Evolutionary conservation across 2,113 vertebrate species (phyloP).

Genomic region (Hystrix brachyura): DNA sequence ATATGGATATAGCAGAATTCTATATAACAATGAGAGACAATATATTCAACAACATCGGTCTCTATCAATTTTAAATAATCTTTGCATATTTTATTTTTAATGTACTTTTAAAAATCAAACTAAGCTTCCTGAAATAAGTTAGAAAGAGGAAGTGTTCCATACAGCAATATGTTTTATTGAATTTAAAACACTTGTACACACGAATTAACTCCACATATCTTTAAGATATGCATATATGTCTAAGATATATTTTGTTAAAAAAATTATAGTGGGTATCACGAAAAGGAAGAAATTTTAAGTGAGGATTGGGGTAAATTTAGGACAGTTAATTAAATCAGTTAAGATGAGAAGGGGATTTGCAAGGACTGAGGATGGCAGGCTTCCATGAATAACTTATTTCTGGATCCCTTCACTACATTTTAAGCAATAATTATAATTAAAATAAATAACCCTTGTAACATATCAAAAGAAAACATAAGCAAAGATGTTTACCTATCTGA

Average conservation of each 20-base stretch:
- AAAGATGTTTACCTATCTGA: background rate
- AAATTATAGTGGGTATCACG: background rate
- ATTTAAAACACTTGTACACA: slow-evolving; percentile 47
- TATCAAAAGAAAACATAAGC: background rate
- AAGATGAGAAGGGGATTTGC: slow-evolving; percentile 1
- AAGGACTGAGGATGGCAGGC: background rate
- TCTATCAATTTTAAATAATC: slow-evolving; percentile 21
- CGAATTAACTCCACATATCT: slow-evolving; percentile 53
- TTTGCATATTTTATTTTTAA: slow-evolving; percentile 57
- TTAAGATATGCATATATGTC: slow-evolving; percentile 33
- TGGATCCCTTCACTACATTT: background rate
- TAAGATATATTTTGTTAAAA: slow-evolving; percentile 23
- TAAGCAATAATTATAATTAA: background rate
- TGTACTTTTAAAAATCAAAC: slow-evolving; percentile 58
- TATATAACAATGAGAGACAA: background rate
- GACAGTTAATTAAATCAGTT: slow-evolving; percentile 32
- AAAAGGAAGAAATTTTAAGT: slow-evolving; percentile 42
- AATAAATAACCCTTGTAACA: background rate
- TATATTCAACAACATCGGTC: background rate
- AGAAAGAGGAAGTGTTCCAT: slow-evolving; percentile 42
- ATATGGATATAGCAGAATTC: background rate
- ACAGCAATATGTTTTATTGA: slow-evolving; percentile 44
- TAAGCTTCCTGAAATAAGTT: slow-evolving; percentile 48
- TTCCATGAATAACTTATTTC: background rate
- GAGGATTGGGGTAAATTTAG: background rate